Base-by-base conservation (phyloP, 2,797 vertebrate species). In the Hemibagrus guttatus region DNA sequence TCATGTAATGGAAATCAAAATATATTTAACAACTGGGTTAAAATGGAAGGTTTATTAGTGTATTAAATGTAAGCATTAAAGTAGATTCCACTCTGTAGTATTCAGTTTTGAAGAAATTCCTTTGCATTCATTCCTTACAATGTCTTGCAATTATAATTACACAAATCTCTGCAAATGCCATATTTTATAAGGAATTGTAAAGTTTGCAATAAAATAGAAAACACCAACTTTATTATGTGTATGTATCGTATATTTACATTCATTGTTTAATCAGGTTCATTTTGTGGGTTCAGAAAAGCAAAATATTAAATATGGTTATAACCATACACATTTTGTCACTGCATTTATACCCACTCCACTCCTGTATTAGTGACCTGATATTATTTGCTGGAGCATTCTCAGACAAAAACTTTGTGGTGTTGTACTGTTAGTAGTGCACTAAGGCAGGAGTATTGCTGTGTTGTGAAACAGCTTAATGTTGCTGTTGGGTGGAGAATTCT, bases 21-120 rank as follows among this genome's bases (percentile, higher is more conserved):
- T 49, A 21, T 14, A 64, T 21, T 49, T 64, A 28, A 64, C 23
- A n/a, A 26, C 28, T 9, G 54, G 12, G 21, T 19, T 80, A 28
- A 66, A 52, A 82, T 12, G 13, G 12, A 82, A 82, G 6, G 7
- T 28, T 81, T 66, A 81, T 66, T 81, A 81, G 14, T 80, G 21
- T 59, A 39, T 35, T 39, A 35, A 14, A 80, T 26, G 6, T 16
- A 35, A 61, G 56, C n/a, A 69, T 9, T 46, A 31, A 49, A 66
- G 2, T 14, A 42, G 21, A 31, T 52, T 81, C 16, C 39, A 26
- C 6, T 86, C 21, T 19, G n/a, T 61, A 68, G 39, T 83, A 21
- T 26, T 56, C 7, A 35, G 1, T 39, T 56, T 54, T 66, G 26
- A 83, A 35, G 23, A 84, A 14, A 11, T 86, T 52, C 26, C 31